A percentile compares a stretch with the other conserved stretches of the same genome.
These are phyloP conservation scores for Laupala kohalensis DNA, from an alignment of 1,140 invertebrate genomes.

Conservation along the genomic window DNA sequence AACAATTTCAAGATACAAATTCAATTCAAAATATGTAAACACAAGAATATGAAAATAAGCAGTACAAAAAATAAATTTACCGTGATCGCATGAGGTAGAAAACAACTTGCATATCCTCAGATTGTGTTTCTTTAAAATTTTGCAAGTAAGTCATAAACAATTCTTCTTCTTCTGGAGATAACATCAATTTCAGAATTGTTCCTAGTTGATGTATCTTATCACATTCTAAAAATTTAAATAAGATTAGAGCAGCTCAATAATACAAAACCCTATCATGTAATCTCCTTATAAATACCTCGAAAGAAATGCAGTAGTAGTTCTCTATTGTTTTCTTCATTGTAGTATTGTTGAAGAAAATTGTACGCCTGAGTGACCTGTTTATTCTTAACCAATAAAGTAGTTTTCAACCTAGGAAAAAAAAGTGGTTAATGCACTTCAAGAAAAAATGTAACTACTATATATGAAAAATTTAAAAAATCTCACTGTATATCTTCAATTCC, in stretches of 20 bases:
- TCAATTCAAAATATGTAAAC: too few relatives aligned
- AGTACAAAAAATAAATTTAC: slow-evolving; percentile 14
- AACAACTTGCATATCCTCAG: slow-evolving; percentile 33
- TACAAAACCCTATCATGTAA: background rate
- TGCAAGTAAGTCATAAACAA: slow-evolving; percentile 38
- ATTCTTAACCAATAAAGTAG: slow-evolving; percentile 41
- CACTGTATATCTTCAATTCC: slow-evolving; percentile 35
- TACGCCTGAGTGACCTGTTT: slow-evolving; percentile 41
- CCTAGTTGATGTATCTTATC: slow-evolving; percentile 33
- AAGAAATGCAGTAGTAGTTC: slow-evolving; percentile 33
- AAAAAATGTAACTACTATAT: background rate
- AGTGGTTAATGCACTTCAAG: background rate
- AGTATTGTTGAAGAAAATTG: slow-evolving; percentile 33
- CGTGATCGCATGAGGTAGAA: slow-evolving; percentile 32
- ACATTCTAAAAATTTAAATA: slow-evolving; percentile 28
- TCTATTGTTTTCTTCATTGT: slow-evolving; percentile 24
- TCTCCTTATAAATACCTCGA: slow-evolving; percentile 22
- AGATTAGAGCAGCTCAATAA: slow-evolving; percentile 17
- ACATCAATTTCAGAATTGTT: slow-evolving; percentile 37
- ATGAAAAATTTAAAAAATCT: background rate
- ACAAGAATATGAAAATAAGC: too few relatives aligned
- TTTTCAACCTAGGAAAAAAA: slow-evolving; percentile 20
- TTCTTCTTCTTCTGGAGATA: slow-evolving; percentile 38
- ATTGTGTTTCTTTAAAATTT: slow-evolving; percentile 30
- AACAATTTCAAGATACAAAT: too few relatives aligned